Base-by-base conservation (phyloP, 92 coral and sea anemone species). In the Pocillopora meandrina region DNA sequence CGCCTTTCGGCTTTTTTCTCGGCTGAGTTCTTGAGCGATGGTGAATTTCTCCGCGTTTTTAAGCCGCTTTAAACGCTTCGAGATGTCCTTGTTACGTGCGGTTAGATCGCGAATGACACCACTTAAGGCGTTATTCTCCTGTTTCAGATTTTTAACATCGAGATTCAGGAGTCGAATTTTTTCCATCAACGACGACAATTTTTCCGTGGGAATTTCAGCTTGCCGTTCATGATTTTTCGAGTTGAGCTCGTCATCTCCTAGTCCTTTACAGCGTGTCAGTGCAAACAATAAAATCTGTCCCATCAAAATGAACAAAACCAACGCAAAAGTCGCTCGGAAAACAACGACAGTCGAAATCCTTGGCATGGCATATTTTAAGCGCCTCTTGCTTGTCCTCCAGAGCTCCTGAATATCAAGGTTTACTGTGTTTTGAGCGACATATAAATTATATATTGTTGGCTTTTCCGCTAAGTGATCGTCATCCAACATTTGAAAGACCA, bases 281-380 rank as follows among this genome's bases (percentile, higher is more conserved):
- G 91, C 81, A 85, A 94, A 87, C 65, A 94, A 87, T 47, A 89
- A 83, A 56, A 94, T 80, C 68, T 94, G 98, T 56, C 98, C 98
- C 7, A 94, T 21, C 60, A 94, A 80, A 42, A 94, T 66, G 36
- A 94, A 84, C 19, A 83, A 19, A 47, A 94, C 84, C 61, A 94
- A 61, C 56, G 90, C 90, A 88, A 94, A 94, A 74, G 98, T 94
- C 91, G 93, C 93, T 68, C 85, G 91, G 82, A 92, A 92, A 59
- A 92, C 98, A 15, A 90, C 72, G 61, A 78, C 85, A 36, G 86
- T 84, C 71, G 98, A 90, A 36, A 89, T 92, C 35, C 83, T 92
- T 83, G 81, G 88, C 98, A 94, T 94, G 90, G 92, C 95, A 86
- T 81, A 84, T 84, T 75, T 84, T 69, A 76, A 35, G 52, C 52